phyloP scores from a whole-genome alignment of 2,888 invertebrate genomes.

The Drosophila villosipedis region DNA sequence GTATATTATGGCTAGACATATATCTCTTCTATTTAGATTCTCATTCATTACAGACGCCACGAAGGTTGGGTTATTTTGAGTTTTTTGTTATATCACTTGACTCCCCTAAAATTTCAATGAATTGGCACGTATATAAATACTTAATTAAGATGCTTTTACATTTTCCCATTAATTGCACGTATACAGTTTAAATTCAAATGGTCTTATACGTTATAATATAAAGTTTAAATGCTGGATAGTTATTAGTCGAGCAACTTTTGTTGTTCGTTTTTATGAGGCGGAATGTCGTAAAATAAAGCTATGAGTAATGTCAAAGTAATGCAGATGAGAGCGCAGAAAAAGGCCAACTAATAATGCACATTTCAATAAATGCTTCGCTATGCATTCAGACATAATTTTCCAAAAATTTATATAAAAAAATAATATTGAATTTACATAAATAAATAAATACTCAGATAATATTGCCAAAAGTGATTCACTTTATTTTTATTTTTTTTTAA shows the following conservation, averaged over 20 bases:
- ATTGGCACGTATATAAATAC: background rate
- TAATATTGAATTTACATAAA: background rate
- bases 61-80: background rate
- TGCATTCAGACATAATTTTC: background rate
- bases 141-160: background rate
- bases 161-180: background rate
- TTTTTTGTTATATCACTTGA: background rate
- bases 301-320: background rate
- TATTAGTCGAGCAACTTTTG: background rate
- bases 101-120: background rate
- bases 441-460: background rate
- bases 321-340: background rate
- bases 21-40: background rate
- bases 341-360: background rate
- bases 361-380: background rate
- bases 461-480: background rate
- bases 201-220: background rate
- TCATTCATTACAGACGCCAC: background rate
- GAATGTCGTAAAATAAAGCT: background rate
- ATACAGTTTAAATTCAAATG: background rate
- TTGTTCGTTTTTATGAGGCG: background rate
- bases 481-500: background rate
- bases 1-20: background rate
- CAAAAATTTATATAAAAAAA: background rate
- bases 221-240: background rate